A percentile compares a stretch with the other conserved stretches of the same genome.
phyloP scores from a whole-genome alignment of 1,140 invertebrate genomes.

The Acromyrmex echinatior region DNA sequence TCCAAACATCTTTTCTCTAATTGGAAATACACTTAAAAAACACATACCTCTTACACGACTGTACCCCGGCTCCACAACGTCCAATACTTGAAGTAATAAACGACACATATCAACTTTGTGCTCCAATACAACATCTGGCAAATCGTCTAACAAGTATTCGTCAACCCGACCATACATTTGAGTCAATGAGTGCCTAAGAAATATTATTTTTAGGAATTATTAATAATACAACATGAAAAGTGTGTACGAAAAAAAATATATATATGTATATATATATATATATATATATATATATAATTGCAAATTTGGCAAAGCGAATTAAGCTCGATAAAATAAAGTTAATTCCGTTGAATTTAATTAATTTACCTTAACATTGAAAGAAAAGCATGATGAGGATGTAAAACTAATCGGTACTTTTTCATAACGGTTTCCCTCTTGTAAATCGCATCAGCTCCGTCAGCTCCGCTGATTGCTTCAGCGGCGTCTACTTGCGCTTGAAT shows the following conservation, averaged over 20 bases:
- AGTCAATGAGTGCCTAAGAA: constrained; percentile 88
- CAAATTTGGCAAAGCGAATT: not conserved
- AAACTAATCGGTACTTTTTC: constrained; percentile 88
- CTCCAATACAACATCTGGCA: constrained; percentile 91
- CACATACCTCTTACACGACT: constrained; percentile 90
- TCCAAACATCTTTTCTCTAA: not conserved
- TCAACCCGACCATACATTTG: constrained; percentile 92
- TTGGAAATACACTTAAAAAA: constrained; percentile 8
- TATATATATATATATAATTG: not conserved
- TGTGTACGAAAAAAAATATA: too few relatives aligned
- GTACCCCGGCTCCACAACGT: constrained; percentile 92
- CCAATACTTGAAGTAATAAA: constrained; percentile 89
- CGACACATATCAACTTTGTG: constrained; percentile 92
- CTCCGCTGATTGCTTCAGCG: constrained; percentile 79
- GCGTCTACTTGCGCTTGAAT: constrained; percentile 84
- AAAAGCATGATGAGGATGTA: constrained; percentile 92
- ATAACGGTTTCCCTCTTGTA: constrained; percentile 88
- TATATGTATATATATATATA: too few relatives aligned
- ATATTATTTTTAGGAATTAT: constrained; percentile 13
- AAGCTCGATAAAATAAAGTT: not conserved
- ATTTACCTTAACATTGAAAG: constrained; percentile 88
- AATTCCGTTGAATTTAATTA: not conserved
- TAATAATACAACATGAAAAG: not conserved
- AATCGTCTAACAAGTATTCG: constrained; percentile 90
- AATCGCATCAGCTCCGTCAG: constrained; percentile 88